Conservation (phyloP, 2,113 vertebrate species). For the Ornithorhynchus anatinus region DNA sequence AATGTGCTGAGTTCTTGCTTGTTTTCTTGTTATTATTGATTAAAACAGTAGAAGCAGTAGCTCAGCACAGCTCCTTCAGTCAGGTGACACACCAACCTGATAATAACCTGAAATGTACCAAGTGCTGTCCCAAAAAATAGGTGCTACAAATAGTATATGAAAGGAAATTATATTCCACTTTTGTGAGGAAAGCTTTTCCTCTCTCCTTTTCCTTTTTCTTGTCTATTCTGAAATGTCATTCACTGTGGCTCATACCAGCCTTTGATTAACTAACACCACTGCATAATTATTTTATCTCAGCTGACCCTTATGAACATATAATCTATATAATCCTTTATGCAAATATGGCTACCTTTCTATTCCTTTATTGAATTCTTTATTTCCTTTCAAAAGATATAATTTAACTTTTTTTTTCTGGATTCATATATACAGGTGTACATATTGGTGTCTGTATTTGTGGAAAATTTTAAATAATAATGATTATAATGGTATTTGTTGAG, state of each 20-base stretch:
- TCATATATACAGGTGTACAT: not conserved
- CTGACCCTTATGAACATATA: not conserved
- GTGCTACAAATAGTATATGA: not conserved
- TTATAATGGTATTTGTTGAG: not conserved
- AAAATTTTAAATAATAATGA: not conserved
- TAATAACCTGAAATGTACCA: slow-evolving; percentile 16
- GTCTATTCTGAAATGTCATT: not conserved
- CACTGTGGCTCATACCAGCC: not conserved
- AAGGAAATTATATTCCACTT: not conserved
- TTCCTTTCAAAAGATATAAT: not conserved
- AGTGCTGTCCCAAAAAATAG: slow-evolving; percentile 9
- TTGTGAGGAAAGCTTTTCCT: not conserved
- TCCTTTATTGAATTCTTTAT: slow-evolving; percentile 1
- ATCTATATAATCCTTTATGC: not conserved
- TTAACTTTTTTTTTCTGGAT: not conserved
- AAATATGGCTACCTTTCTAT: not conserved
- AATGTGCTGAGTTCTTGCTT: slow-evolving; percentile 24
- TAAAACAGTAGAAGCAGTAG: slow-evolving; percentile 10
- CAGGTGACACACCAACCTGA: not conserved
- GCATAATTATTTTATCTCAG: not conserved
- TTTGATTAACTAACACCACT: not conserved
- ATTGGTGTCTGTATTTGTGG: not conserved
- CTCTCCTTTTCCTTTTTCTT: not conserved
- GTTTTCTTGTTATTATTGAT: slow-evolving; percentile 23
- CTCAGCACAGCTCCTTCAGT: not conserved